phyloP scores from a whole-genome alignment of 2,888 invertebrate species.

The Augiades crinisus region DNA sequence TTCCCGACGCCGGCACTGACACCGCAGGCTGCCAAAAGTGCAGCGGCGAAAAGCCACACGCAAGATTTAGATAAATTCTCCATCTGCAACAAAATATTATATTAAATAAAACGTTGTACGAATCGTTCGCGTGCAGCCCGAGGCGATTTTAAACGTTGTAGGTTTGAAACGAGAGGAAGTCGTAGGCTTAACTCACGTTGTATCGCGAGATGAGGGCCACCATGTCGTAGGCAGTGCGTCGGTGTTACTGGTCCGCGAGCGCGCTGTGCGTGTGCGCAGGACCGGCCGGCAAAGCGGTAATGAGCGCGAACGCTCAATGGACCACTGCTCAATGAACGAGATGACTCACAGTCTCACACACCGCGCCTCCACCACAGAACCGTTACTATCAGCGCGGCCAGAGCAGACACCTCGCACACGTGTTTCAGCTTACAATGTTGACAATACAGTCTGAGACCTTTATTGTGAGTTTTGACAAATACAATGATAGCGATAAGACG shows the following conservation, averaged over 20 bases:
- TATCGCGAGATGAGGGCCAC: conserved; percentile 64
- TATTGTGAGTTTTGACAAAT: conserved; percentile 23
- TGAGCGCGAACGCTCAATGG: conserved; percentile 77
- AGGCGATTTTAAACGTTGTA: conserved; percentile 32
- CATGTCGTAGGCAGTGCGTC: conserved; percentile 67
- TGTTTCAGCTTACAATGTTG: conserved; percentile 50
- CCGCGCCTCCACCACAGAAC: conserved; percentile 73
- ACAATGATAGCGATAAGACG: conserved; percentile 32
- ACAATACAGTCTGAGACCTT: conserved; percentile 32
- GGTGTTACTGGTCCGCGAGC: conserved; percentile 58
- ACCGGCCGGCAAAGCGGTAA: conserved; percentile 80
- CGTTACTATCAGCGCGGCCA: conserved; percentile 58
- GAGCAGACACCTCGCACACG: conserved; percentile 60
- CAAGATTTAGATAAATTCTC: conserved; percentile 65
- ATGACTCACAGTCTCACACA: conserved; percentile 78
- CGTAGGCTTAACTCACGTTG: conserved; percentile 73
- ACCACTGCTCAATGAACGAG: conserved; percentile 57
- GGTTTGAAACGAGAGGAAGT: conserved; percentile 59
- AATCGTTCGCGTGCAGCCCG: conserved; percentile 28
- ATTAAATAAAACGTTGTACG: conserved; percentile 32
- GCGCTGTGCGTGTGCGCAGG: conserved; percentile 75
- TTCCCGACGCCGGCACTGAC: conserved; percentile 63
- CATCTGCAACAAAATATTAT: conserved; percentile 60
- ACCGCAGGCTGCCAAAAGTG: conserved; percentile 61
- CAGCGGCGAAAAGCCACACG: conserved; percentile 66